A percentile compares a stretch with the other conserved stretches of the same genome.
These are phyloP conservation scores for Polydrusus cervinus DNA, from an alignment of 2,888 invertebrate genomes.

Conservation along the genomic window DNA sequence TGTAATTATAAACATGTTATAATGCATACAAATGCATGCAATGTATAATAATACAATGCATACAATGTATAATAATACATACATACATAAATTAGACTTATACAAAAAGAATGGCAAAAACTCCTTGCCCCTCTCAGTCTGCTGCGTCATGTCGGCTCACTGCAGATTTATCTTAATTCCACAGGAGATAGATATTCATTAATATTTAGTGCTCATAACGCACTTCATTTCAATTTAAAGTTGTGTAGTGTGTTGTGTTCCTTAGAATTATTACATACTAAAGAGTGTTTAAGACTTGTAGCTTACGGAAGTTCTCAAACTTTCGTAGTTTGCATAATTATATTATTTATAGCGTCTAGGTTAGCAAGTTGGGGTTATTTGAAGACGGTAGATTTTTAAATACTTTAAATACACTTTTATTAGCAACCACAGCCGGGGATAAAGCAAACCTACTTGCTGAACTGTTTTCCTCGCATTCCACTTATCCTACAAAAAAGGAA, in stretches of 20 bases:
- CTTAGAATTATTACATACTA: constrained; percentile 45
- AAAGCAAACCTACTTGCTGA: too few species aligned
- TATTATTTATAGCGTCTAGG: constrained; percentile 14
- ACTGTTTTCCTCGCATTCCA: too few species aligned
- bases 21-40: too few species aligned
- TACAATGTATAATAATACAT: too few species aligned
- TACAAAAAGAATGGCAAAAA: constrained; percentile 50
- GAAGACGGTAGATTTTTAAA: too few species aligned
- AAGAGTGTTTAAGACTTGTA: constrained; percentile 53
- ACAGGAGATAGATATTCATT: constrained; percentile 54
- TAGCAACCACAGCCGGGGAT: too few species aligned
- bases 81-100: too few species aligned
- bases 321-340: constrained; percentile 23
- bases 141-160: constrained; percentile 48
- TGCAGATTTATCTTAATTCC: constrained; percentile 55
- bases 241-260: constrained; percentile 49
- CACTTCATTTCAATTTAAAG: constrained; percentile 57
- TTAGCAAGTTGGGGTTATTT: constrained; percentile 3
- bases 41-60: too few species aligned
- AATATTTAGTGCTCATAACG: constrained; percentile 57
- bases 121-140: constrained; percentile 59
- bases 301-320: constrained; percentile 41
- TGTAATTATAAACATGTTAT: too few species aligned
- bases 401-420: too few species aligned
- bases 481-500: too few species aligned